phyloP scores from a whole-genome alignment of 2,888 invertebrate genomes.

The Cordilura impudica region DNA sequence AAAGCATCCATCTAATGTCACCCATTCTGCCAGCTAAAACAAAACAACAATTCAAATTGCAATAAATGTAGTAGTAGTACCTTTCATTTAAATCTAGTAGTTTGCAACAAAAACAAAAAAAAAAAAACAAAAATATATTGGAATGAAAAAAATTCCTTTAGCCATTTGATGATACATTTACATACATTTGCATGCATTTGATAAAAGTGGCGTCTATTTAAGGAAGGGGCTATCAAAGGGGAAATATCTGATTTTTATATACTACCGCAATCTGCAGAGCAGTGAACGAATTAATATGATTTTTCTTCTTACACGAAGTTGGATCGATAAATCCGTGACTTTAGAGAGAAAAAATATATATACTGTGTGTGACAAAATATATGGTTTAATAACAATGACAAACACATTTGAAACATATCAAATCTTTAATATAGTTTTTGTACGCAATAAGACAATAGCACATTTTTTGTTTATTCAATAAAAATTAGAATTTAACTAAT shows the following conservation, averaged over 20 bases:
- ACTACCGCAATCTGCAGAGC: too few species aligned
- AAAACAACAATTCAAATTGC: constrained; percentile 50
- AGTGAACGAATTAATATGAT: too few species aligned
- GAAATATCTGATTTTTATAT: background rate
- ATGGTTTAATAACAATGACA: too few species aligned
- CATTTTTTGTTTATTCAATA: too few species aligned
- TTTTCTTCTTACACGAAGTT: too few species aligned
- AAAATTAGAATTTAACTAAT: too few species aligned
- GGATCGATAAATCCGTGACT: too few species aligned
- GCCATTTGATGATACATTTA: constrained; percentile 63
- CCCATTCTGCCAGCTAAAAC: constrained; percentile 59
- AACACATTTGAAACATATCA: too few species aligned
- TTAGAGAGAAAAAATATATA: too few species aligned
- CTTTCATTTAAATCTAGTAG: constrained; percentile 58
- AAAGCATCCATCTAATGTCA: constrained; percentile 63
- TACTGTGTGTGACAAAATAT: too few species aligned
- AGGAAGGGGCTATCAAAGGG: background rate
- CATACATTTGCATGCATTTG: constrained; percentile 41
- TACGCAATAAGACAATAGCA: too few species aligned
- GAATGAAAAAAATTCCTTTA: constrained; percentile 77
- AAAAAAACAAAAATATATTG: constrained; percentile 69
- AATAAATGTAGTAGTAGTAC: constrained; percentile 54
- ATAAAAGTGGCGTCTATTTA: background rate
- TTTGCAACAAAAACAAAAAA: constrained; percentile 52
- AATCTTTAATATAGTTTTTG: too few species aligned